Evolutionary conservation across 2,113 vertebrate species (phyloP).

Genomic region (Synchiropus splendidus): DNA sequence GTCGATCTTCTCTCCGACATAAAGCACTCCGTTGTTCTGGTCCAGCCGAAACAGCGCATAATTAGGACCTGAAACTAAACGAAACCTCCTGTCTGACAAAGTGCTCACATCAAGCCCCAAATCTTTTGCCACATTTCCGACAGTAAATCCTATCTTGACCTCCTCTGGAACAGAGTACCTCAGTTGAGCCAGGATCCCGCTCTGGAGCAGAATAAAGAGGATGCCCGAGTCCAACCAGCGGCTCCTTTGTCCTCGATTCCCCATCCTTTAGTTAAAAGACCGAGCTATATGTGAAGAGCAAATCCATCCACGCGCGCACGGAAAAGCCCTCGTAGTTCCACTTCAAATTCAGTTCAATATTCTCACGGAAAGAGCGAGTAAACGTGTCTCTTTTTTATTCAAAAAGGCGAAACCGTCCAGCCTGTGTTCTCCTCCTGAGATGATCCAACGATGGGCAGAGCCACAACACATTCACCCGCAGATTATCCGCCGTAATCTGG

Average conservation of each 20-base stretch:
- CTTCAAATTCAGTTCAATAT: not conserved
- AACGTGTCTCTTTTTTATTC: not conserved
- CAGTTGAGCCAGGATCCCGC: slow-evolving; percentile 26
- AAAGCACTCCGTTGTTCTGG: slow-evolving; percentile 51
- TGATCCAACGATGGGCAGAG: slow-evolving; percentile 25
- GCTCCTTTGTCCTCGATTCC: slow-evolving; percentile 33
- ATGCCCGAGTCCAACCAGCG: slow-evolving; percentile 20
- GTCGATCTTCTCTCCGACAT: slow-evolving; percentile 36
- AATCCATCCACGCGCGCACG: fast-evolving
- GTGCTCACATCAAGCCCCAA: slow-evolving; percentile 47
- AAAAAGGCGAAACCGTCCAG: no score
- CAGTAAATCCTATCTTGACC: slow-evolving; percentile 29
- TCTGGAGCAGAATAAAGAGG: slow-evolving; percentile 28
- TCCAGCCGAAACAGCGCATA: slow-evolving; percentile 50
- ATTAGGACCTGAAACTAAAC: slow-evolving; percentile 50
- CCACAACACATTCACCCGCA: not conserved
- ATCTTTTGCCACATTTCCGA: slow-evolving; percentile 64
- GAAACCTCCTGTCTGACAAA: slow-evolving; percentile 40
- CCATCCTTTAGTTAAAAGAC: slow-evolving; percentile 16
- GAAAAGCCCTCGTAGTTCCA: not conserved
- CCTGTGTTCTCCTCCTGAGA: not conserved
- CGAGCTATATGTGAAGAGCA: not conserved
- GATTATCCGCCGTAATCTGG: slow-evolving; percentile 2
- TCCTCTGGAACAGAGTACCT: slow-evolving; percentile 54
- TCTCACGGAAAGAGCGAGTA: not conserved